phyloP scores from a whole-genome alignment of 2,797 vertebrate genomes.

The Rallus crepitans region DNA sequence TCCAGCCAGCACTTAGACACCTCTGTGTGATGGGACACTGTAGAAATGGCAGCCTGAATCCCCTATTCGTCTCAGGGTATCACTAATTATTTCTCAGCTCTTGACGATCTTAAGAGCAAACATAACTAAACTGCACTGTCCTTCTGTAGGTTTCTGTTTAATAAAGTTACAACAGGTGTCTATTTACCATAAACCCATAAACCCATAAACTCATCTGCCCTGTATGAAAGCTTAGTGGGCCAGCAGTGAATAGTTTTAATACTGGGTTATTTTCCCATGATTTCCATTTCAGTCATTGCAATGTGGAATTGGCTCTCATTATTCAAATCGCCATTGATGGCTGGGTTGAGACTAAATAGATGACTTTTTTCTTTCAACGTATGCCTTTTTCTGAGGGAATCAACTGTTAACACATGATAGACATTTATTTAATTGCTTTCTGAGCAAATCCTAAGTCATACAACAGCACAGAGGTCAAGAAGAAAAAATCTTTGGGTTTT shows the following conservation, averaged over 20 bases:
- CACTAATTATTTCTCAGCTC: not conserved
- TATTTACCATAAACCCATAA: slow-evolving; percentile 12
- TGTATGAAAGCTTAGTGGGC: not conserved
- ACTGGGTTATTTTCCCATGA: not conserved
- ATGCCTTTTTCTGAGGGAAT: slow-evolving; percentile 31
- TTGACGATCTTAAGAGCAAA: not conserved
- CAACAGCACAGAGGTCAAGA: slow-evolving; percentile 25
- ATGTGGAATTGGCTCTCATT: slow-evolving; percentile 2
- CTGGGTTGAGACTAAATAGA: not conserved
- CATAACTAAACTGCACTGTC: not conserved
- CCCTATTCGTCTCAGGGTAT: not conserved
- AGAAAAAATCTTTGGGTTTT: slow-evolving; percentile 16
- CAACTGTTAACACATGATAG: slow-evolving; percentile 1
- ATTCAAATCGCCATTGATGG: not conserved
- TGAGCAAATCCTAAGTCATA: slow-evolving; percentile 30
- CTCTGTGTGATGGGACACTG: not conserved
- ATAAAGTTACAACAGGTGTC: not conserved
- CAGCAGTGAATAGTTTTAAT: not conserved
- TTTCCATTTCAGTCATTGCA: slow-evolving; percentile 41
- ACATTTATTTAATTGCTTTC: slow-evolving; percentile 49
- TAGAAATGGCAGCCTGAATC: not conserved
- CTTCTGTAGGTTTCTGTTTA: not conserved
- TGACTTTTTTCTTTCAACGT: not conserved
- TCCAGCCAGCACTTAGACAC: not conserved
- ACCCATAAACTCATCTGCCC: not conserved